phyloP scores from a whole-genome alignment of 2,888 invertebrate genomes.

The Temnothorax unifasciatus region DNA sequence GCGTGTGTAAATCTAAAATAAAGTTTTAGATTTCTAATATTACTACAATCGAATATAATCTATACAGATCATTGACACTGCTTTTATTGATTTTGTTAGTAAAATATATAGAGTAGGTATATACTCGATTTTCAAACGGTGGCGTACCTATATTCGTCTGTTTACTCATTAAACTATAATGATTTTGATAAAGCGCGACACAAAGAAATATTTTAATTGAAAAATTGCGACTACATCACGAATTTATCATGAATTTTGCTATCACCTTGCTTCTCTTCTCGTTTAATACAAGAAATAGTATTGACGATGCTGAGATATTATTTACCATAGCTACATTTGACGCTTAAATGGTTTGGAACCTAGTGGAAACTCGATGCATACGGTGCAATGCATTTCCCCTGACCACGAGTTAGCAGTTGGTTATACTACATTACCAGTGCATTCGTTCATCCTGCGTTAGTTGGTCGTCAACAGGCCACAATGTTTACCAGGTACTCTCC shows the following conservation, averaged over 20 bases:
- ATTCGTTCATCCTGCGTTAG: slow-evolving; percentile 37
- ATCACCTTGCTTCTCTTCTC: neutral
- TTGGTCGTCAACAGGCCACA: slow-evolving; percentile 33
- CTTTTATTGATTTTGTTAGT: too few species aligned
- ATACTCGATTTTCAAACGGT: too few species aligned
- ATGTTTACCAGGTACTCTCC: slow-evolving; percentile 33
- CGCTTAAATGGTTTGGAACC: slow-evolving; percentile 20
- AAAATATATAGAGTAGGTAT: too few species aligned
- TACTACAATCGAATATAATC: too few species aligned
- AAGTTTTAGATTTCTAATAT: too few species aligned
- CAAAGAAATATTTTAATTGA: neutral
- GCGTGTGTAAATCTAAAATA: too few species aligned
- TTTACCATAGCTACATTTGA: neutral
- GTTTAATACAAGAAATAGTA: neutral
- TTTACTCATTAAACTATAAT: neutral
- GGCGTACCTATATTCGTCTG: neutral
- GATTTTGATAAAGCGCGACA: neutral
- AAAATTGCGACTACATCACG: neutral
- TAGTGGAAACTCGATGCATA: slow-evolving; percentile 27
- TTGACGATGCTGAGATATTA: neutral
- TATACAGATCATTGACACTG: too few species aligned
- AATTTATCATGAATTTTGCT: neutral
- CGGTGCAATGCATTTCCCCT: neutral
- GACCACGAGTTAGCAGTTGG: slow-evolving; percentile 33
- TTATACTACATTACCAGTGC: slow-evolving; percentile 40